phyloP scores from a whole-genome alignment of 2,797 vertebrate genomes.

The Rhincodon typus region DNA sequence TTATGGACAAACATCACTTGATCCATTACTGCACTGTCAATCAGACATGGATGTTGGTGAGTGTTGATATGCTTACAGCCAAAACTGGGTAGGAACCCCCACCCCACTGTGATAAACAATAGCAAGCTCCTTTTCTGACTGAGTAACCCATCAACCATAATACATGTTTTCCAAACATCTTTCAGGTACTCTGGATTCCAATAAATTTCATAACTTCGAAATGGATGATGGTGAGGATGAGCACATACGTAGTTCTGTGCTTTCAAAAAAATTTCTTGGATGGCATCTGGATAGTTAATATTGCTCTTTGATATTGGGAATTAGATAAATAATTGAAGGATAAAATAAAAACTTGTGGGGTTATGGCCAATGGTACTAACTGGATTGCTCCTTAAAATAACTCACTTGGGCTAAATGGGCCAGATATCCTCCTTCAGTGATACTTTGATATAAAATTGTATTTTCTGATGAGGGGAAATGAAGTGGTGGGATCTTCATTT shows the following conservation, averaged over 20 bases:
- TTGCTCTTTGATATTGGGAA: neutral
- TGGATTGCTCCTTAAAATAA: neutral
- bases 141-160: neutral
- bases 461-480: neutral
- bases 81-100: neutral
- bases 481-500: neutral
- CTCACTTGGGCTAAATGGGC: neutral
- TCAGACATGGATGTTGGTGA: neutral
- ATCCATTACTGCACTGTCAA: neutral
- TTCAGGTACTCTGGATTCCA: neutral
- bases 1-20: neutral
- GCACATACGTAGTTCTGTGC: neutral
- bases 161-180: neutral
- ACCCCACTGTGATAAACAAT: neutral
- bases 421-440: neutral
- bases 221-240: neutral
- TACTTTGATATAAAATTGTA: neutral
- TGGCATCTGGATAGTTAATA: neutral
- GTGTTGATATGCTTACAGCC: neutral
- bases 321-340: neutral
- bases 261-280: neutral
- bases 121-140: neutral
- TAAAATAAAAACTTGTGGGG: neutral
- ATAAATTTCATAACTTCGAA: neutral
- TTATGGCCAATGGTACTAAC: neutral